Evolutionary conservation across 2,797 vertebrate genomes (phyloP).

Genomic region (Taeniopygia guttata): DNA sequence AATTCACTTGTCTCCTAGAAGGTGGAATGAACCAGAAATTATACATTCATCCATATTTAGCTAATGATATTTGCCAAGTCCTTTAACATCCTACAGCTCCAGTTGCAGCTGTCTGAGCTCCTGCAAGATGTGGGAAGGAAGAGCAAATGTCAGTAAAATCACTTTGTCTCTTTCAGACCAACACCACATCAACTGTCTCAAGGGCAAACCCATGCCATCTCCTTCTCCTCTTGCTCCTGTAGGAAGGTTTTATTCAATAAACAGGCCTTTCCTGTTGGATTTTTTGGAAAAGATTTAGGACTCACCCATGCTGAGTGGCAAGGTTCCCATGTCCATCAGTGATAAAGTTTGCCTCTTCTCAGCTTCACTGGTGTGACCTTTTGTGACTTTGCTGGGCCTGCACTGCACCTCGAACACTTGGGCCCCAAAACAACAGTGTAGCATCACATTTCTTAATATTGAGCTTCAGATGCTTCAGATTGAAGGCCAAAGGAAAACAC

Average conservation of each 20-base stretch:
- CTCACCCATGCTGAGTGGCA: background rate
- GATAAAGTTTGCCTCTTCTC: background rate
- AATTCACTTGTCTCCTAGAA: fast-evolving
- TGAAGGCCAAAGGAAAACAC: background rate
- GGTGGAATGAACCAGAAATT: background rate
- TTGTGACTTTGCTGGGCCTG: background rate
- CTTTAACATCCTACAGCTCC: constrained; percentile 70
- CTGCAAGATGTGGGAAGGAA: constrained; percentile 66
- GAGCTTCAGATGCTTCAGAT: background rate
- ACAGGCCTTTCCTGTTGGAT: background rate
- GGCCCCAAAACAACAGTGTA: background rate
- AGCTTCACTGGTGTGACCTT: background rate
- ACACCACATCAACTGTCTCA: constrained; percentile 51
- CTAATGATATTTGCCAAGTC: constrained; percentile 59
- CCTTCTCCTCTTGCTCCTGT: constrained; percentile 12
- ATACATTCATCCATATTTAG: background rate
- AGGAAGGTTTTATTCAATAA: background rate
- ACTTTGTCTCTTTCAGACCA: constrained; percentile 45
- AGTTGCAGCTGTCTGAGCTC: constrained; percentile 51
- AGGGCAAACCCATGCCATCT: constrained; percentile 48
- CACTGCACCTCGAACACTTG: fast-evolving
- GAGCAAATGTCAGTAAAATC: constrained; percentile 71
- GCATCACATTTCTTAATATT: background rate
- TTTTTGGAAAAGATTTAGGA: background rate
- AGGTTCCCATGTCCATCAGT: background rate